phyloP scores from a whole-genome alignment of 1,140 invertebrate genomes.

The Drosophila elegans region DNA sequence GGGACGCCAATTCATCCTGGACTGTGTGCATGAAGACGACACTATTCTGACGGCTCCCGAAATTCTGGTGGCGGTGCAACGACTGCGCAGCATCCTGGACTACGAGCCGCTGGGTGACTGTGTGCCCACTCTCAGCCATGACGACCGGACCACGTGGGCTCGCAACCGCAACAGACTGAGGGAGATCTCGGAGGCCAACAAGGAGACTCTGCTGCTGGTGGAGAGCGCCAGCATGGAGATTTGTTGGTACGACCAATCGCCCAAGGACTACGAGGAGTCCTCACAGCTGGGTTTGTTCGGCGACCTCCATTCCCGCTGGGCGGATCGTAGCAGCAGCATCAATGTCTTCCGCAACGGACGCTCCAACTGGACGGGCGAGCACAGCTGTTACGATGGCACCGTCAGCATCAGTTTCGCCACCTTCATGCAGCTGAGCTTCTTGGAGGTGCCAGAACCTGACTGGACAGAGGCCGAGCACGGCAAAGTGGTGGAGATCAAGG shows the following conservation, averaged over 20 bases:
- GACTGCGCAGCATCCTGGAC: conserved; percentile 85
- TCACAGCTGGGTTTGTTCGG: conserved; percentile 82
- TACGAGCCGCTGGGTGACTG: conserved; percentile 85
- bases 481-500: conserved; percentile 45
- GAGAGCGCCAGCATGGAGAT: conserved; percentile 88
- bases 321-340: conserved; percentile 86
- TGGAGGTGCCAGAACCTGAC: conserved; percentile 74
- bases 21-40: conserved; percentile 80
- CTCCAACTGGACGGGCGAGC: conserved; percentile 84
- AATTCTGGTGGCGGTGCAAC: conserved; percentile 86
- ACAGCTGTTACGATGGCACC: conserved; percentile 87
- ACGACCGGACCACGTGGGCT: conserved; percentile 88
- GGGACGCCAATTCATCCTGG: conserved; percentile 85
- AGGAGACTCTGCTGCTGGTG: conserved; percentile 87
- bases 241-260: conserved; percentile 86
- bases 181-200: conserved; percentile 87
- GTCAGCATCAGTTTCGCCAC: conserved; percentile 84
- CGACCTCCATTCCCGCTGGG: conserved; percentile 86
- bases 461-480: conserved; percentile 48
- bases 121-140: conserved; percentile 88
- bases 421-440: conserved; percentile 78
- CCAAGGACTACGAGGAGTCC: conserved; percentile 82
- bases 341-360: conserved; percentile 86
- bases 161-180: conserved; percentile 85
- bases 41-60: conserved; percentile 76